Percentiles rank a stretch among this genome's conserved stretches.
Evolutionary conservation across 2,797 vertebrate species (phyloP).

Genomic region (Aphelocoma californica): DNA sequence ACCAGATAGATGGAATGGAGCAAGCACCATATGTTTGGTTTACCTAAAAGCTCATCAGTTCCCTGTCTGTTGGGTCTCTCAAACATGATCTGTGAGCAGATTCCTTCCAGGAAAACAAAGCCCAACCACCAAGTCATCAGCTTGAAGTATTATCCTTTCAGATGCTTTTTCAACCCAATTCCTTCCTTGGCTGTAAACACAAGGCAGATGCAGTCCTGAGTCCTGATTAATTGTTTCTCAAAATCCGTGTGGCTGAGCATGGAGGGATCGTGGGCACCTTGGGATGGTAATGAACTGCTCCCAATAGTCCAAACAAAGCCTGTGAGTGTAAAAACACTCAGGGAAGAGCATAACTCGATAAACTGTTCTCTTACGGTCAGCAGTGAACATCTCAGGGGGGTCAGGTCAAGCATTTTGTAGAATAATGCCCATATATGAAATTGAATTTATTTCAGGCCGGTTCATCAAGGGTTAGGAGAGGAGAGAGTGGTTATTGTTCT

Average conservation of each 20-base stretch:
- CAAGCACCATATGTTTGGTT: conserved; percentile 55
- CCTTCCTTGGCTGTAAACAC: conserved; percentile 13
- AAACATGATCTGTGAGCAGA: conserved; percentile 38
- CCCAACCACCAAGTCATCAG: conserved; percentile 43
- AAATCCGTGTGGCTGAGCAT: background rate
- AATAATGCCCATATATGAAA: background rate
- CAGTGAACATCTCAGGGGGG: background rate
- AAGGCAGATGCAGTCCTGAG: conserved; percentile 28
- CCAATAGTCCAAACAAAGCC: background rate
- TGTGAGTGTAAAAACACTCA: background rate
- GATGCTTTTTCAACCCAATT: conserved; percentile 10
- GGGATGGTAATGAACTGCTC: background rate
- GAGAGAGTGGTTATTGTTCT: background rate
- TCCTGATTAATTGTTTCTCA: conserved; percentile 49
- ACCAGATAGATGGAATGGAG: conserved; percentile 1
- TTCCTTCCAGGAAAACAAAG: conserved; percentile 61
- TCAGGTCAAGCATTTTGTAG: background rate
- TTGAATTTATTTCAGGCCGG: background rate
- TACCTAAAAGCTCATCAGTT: conserved; percentile 48
- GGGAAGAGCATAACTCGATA: background rate
- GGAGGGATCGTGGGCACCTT: background rate
- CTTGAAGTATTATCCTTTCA: conserved; percentile 48
- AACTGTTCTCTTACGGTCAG: background rate
- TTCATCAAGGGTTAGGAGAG: background rate
- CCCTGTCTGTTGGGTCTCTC: conserved; percentile 26